Evolutionary conservation across 1,140 invertebrate species (phyloP), one percentile per base, ranked within the genome.

Genomic region (Macrobrachium rosenbergii): DNA sequence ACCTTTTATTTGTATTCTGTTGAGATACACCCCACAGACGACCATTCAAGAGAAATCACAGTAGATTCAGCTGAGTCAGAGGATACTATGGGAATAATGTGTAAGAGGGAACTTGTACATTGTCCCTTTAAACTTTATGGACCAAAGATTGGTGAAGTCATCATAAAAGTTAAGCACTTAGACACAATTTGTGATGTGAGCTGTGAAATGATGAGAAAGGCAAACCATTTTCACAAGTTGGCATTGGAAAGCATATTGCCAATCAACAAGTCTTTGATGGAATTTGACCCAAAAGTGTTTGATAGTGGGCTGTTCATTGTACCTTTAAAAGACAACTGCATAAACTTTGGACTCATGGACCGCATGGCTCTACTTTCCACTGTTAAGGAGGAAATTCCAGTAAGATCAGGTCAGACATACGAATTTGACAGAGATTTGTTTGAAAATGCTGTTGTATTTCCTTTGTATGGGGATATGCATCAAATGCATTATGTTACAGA

Each of bases 121-220:
- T 75, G 58, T 69, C 81, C 86, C 21, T 90, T 90, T 67, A 81
- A 87, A 37, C 84, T 90, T 0, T 88, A 87, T 37, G 87, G 69
- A 23, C 77, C 87, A 17, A 90, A 90, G 60, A 88, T 83, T 80
- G 84, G 88, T 23, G 75, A 90, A 76, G 82, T 90, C 14, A 59
- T 69, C 10, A 60, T 90, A 12, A 83, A n/a, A 67, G 43, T 87
- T 12, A 23, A 81, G 52, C 67, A 28, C 17, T 43, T 90, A 14
- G 80, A 72, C 16, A 64, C 62, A 60, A 19, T 77, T 21, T n/a
- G 28, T 11, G 28, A 60, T 3, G 62, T 77, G n/a, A 63, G n/a
- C 63, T 16, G 7, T n/a, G 52, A 21, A 43, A 52, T 75, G 3
- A 59, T 87, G 8, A 76, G 79, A 16, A 72, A 88, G 12, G 79